Evolutionary conservation across 1,140 invertebrate species (phyloP).

Genomic region (Eumaeus atala): DNA sequence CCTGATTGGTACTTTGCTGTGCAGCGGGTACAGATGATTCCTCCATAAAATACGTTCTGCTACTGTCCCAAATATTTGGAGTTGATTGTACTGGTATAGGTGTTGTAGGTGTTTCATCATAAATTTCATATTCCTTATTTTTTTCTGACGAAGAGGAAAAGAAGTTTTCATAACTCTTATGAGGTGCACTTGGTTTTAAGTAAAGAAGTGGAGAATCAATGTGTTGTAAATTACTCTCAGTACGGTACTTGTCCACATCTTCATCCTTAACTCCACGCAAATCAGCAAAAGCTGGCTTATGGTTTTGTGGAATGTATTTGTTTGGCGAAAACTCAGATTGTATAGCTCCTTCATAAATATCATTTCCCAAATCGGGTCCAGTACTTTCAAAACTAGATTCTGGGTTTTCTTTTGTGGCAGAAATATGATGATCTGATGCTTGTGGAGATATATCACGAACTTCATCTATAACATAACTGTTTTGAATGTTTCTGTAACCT

Average conservation of each 20-base stretch:
- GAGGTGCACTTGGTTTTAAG: constrained; percentile 66
- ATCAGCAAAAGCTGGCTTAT: constrained; percentile 53
- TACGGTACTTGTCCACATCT: constrained; percentile 60
- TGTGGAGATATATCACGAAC: constrained; percentile 55
- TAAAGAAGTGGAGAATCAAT: constrained; percentile 72
- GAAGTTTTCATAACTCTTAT: constrained; percentile 64
- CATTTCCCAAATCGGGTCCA: constrained; percentile 45
- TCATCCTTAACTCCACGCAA: constrained; percentile 59
- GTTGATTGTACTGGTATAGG: constrained; percentile 28
- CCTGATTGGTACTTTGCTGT: constrained; percentile 37
- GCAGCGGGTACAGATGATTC: constrained; percentile 37
- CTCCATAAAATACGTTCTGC: constrained; percentile 40
- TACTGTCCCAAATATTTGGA: constrained; percentile 39
- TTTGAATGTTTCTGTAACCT: constrained; percentile 53
- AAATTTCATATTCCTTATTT: constrained; percentile 57
- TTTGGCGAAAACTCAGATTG: constrained; percentile 37
- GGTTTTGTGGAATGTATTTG: constrained; percentile 34
- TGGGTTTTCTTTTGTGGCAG: constrained; percentile 47
- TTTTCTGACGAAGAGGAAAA: constrained; percentile 36
- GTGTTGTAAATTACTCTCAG: constrained; percentile 62
- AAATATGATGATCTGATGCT: constrained; percentile 65
- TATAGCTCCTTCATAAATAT: constrained; percentile 43
- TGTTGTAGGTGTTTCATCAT: constrained; percentile 54
- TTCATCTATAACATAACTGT: constrained; percentile 47
- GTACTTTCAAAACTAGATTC: constrained; percentile 64